phyloP scores from a whole-genome alignment of 2,888 invertebrate genomes.

The Drosophila flavopinicola region DNA sequence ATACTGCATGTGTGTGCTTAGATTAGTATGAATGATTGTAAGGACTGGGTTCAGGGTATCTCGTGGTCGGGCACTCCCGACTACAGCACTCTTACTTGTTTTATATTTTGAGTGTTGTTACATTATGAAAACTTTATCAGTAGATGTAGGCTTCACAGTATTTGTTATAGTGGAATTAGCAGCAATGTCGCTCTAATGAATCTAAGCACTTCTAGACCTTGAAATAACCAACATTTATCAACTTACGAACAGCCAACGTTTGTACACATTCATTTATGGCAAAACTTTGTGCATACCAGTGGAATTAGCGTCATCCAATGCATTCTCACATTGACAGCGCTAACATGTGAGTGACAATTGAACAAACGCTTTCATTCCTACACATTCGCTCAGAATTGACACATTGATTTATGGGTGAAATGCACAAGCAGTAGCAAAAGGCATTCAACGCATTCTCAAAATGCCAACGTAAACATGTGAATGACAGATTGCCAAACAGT shows the following conservation, averaged over 20 bases:
- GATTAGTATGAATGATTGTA: too few species aligned
- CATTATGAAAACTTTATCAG: too few species aligned
- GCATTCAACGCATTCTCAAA: conserved; percentile 7
- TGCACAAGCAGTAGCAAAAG: background rate
- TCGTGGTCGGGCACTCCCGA: too few species aligned
- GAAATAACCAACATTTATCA: conserved; percentile 8
- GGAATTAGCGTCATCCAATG: conserved; percentile 12
- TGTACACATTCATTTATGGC: conserved; percentile 14
- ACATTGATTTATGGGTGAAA: conserved; percentile 21
- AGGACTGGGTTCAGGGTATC: too few species aligned
- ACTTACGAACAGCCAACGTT: background rate
- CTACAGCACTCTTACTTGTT: too few species aligned
- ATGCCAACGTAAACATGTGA: conserved; percentile 15
- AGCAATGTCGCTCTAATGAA: background rate
- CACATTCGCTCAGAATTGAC: conserved; percentile 1
- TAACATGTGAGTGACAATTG: conserved; percentile 40
- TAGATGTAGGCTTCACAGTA: too few species aligned
- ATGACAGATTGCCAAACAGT: conserved; percentile 3
- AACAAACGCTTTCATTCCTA: conserved; percentile 8
- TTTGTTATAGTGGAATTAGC: background rate
- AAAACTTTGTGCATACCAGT: conserved; percentile 3
- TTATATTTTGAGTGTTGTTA: too few species aligned
- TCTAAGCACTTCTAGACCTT: conserved; percentile 24
- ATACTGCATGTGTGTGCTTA: too few species aligned
- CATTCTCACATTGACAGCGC: conserved; percentile 23